phyloP scores from a whole-genome alignment of 2,888 invertebrate species.

The Drosophila eohydei region DNA sequence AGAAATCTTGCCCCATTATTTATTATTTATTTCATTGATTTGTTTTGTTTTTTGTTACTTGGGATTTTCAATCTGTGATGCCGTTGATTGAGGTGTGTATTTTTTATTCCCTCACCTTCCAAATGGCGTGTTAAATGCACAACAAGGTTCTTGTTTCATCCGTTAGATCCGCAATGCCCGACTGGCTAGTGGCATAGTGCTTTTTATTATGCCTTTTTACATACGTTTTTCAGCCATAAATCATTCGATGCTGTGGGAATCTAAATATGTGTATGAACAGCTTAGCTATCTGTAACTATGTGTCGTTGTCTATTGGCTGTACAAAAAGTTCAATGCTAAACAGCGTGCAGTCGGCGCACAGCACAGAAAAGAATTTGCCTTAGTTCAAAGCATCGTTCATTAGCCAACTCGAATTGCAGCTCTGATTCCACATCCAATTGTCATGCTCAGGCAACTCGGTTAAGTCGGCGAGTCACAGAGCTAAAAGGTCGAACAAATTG shows the following conservation, averaged over 20 bases:
- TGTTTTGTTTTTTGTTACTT: slow-evolving; percentile 26
- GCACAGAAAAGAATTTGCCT: slow-evolving; percentile 75
- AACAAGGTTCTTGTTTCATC: slow-evolving; percentile 80
- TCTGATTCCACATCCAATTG: slow-evolving; percentile 52
- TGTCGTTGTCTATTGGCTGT: slow-evolving; percentile 36
- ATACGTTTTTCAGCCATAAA: slow-evolving; percentile 70
- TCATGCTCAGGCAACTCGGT: slow-evolving; percentile 47
- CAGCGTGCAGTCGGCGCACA: slow-evolving; percentile 19
- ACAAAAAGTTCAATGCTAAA: slow-evolving; percentile 79
- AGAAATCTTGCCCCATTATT: slow-evolving; percentile 78
- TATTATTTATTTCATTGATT: slow-evolving; percentile 71
- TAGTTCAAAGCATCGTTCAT: slow-evolving; percentile 79
- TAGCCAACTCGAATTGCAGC: slow-evolving; percentile 49
- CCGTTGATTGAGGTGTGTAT: slow-evolving; percentile 48
- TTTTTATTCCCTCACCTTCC: slow-evolving; percentile 29
- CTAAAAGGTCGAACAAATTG: slow-evolving; percentile 76
- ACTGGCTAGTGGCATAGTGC: slow-evolving; percentile 51
- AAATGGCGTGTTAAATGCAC: slow-evolving; percentile 76
- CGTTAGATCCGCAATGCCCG: slow-evolving; percentile 78
- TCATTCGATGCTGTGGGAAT: slow-evolving; percentile 78
- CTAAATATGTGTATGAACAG: slow-evolving; percentile 25
- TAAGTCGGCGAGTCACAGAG: slow-evolving; percentile 74
- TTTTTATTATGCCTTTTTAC: slow-evolving; percentile 70
- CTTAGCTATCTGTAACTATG: slow-evolving; percentile 48
- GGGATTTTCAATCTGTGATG: slow-evolving; percentile 32